Conservation (phyloP, 2,797 vertebrate species). For the Xenentodon cancila region DNA sequence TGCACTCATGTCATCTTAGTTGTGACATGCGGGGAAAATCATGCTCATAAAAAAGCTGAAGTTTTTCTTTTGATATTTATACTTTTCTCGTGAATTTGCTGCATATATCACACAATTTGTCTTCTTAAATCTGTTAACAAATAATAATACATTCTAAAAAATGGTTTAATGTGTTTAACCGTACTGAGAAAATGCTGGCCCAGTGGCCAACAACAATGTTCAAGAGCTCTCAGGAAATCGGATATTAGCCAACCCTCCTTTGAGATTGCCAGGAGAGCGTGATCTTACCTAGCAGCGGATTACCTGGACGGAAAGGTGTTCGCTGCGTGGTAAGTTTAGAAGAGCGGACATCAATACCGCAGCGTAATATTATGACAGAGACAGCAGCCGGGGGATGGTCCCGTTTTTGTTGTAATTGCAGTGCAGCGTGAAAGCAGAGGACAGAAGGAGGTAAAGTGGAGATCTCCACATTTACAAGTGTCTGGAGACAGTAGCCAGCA, state of each 20-base stretch:
- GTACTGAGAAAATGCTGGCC: neutral
- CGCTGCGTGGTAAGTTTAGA: slow-evolving; percentile 65
- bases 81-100: too few species aligned
- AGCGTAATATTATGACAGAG: slow-evolving; percentile 28
- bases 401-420: slow-evolving; percentile 47
- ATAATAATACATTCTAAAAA: too few species aligned
- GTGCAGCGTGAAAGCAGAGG: slow-evolving; percentile 32
- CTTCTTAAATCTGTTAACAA: too few species aligned
- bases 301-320: slow-evolving; percentile 57
- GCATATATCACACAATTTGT: too few species aligned
- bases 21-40: too few species aligned
- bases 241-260: slow-evolving; percentile 5
- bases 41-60: too few species aligned
- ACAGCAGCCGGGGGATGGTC: slow-evolving; percentile 21
- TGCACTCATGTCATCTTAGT: too few species aligned
- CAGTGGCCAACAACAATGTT: neutral
- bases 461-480: slow-evolving; percentile 34
- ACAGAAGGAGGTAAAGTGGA: slow-evolving; percentile 28
- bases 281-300: slow-evolving; percentile 49
- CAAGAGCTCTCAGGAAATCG: slow-evolving; percentile 10
- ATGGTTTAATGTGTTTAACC: too few species aligned
- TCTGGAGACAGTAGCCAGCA: slow-evolving; percentile 63
- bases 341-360: slow-evolving; percentile 39
- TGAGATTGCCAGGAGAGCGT: slow-evolving; percentile 2
- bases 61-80: too few species aligned